Evolutionary conservation across 2,888 invertebrate genomes (phyloP), one percentile per base, ranked within the genome.

Genomic region (Itoplectis maculator): DNA sequence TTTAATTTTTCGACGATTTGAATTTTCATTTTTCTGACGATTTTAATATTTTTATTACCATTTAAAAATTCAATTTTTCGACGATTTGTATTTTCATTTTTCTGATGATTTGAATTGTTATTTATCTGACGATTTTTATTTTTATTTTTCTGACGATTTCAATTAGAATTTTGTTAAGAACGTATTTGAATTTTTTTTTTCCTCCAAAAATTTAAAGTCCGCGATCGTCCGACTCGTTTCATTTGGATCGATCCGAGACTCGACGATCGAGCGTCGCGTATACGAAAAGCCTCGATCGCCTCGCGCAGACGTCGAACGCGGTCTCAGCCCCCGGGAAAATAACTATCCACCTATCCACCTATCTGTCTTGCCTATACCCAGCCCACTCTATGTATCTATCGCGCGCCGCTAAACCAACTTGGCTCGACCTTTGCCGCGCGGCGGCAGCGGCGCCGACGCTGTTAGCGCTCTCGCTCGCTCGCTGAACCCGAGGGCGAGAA

Each of bases 341-440:
- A 82, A 70, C 66, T 63, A 77, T 45, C 51, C 74, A 61, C 59
- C 72, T 74, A 74, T 74, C 49, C 20, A 40, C 37, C 49, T 18
- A 29, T 5, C 70, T 66, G 68, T 72, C 81, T 45, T n/a, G n/a
- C n/a, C n/a, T n/a, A n/a, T n/a, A n/a, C n/a, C n/a, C n/a, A n/a
- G n/a, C n/a, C n/a, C n/a, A n/a, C n/a, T n/a, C n/a, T n/a, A n/a
- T n/a, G n/a, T n/a, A n/a, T n/a, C n/a, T n/a, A n/a, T n/a, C n/a
- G n/a, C n/a, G n/a, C n/a, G 69, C 37, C 54, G 81, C 73, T 61
- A 40, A 81, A 78, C 73, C 73, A 81, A 81, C 77, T 81, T 81
- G 81, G 81, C 81, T 77, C 81, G 81, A 81, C 81, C 81, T 81
- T 81, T 81, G 77, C 73, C 69, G 77, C 29, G 61, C 56, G 11